These are phyloP conservation scores for Pangasius djambal DNA, from an alignment of 2,797 vertebrate genomes.

Conservation along the genomic window DNA sequence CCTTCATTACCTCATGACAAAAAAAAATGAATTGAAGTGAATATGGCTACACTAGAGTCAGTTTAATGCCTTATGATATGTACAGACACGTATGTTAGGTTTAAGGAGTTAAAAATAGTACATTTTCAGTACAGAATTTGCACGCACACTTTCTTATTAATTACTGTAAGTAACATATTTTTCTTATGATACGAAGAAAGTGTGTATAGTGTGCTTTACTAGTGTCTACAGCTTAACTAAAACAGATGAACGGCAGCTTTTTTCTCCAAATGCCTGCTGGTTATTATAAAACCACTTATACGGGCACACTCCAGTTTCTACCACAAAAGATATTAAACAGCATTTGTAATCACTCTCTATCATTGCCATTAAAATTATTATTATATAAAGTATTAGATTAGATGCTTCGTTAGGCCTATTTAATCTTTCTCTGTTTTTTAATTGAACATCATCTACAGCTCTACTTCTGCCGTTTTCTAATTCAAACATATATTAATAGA, in stretches of 20 bases:
- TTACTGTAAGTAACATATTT: too few relatives aligned
- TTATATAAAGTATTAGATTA: background rate
- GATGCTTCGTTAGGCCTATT: too few relatives aligned
- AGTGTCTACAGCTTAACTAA: background rate
- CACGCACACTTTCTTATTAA: too few relatives aligned
- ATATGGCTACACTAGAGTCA: background rate
- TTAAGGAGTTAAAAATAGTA: background rate
- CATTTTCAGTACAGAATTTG: background rate
- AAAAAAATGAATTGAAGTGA: background rate
- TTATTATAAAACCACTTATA: background rate
- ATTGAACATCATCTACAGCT: too few relatives aligned
- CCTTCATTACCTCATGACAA: background rate
- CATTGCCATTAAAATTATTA: background rate
- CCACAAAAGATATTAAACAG: background rate
- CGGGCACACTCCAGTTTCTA: too few relatives aligned
- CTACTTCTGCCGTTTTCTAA: too few relatives aligned
- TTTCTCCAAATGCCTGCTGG: background rate
- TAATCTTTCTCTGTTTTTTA: too few relatives aligned
- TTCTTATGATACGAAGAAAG: background rate
- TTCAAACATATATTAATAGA: too few relatives aligned
- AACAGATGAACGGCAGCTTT: background rate
- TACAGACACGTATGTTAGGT: background rate
- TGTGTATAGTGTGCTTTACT: background rate
- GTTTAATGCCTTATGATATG: background rate
- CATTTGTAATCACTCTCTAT: background rate